phyloP scores from a whole-genome alignment of 1,140 invertebrate species.

The Plectrocnemia conspersa region DNA sequence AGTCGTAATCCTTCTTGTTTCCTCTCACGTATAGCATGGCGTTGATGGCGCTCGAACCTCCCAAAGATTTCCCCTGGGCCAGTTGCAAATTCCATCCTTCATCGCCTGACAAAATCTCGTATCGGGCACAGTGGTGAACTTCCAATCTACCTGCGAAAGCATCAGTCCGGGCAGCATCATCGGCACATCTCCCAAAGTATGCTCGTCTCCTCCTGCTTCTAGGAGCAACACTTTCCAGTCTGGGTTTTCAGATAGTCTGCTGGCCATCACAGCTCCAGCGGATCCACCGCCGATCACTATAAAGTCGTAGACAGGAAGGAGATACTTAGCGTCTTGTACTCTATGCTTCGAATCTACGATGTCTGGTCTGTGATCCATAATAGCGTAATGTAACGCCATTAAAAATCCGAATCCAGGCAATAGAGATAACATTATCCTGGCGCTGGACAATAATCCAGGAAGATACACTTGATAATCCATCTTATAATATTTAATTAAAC shows the following conservation, averaged over 20 bases:
- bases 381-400: conserved; percentile 55
- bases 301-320: conserved; percentile 64
- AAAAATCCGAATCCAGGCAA: conserved; percentile 59
- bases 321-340: conserved; percentile 47
- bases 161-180: conserved; percentile 62
- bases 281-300: conserved; percentile 78
- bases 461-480: conserved; percentile 20
- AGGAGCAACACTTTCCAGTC: conserved; percentile 69
- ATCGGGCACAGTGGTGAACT: conserved; percentile 70
- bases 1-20: conserved; percentile 78
- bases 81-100: conserved; percentile 58
- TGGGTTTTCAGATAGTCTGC: conserved; percentile 64
- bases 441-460: conserved; percentile 42
- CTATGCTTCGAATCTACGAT: conserved; percentile 60
- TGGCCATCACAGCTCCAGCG: conserved; percentile 76
- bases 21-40: conserved; percentile 87
- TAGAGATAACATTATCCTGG: conserved; percentile 58
- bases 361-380: conserved; percentile 59
- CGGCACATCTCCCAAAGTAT: conserved; percentile 68
- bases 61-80: conserved; percentile 75
- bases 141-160: conserved; percentile 84
- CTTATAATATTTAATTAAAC: too few relatives aligned
- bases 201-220: conserved; percentile 80
- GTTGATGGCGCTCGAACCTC: conserved; percentile 79
- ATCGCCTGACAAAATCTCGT: conserved; percentile 61